These are phyloP conservation scores for Bubalus kerabau DNA, from an alignment of 2,113 vertebrate genomes.

Conservation along the genomic window DNA sequence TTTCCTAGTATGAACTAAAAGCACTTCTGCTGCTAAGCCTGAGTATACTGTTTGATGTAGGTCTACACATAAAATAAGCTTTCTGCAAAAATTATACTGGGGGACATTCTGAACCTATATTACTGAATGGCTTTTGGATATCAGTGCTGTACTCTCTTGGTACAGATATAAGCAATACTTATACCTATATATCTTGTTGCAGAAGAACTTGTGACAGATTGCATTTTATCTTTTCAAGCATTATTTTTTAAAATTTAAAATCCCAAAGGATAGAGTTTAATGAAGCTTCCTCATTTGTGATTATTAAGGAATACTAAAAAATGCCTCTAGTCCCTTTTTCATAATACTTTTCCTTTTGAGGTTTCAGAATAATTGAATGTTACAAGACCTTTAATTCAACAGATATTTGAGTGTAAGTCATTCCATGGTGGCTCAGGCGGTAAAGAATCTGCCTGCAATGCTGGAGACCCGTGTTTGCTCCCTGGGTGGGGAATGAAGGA, in stretches of 20 bases:
- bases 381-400: background rate
- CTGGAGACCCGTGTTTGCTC: background rate
- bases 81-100: slow-evolving; percentile 15
- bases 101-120: background rate
- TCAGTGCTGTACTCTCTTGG: background rate
- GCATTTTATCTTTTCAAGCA: slow-evolving; percentile 21
- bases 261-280: slow-evolving; percentile 10
- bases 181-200: background rate
- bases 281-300: slow-evolving; percentile 21
- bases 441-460: background rate
- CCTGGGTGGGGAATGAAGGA: background rate
- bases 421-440: background rate
- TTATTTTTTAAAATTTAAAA: slow-evolving; percentile 11
- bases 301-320: background rate
- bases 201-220: slow-evolving; percentile 13
- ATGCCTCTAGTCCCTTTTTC: background rate
- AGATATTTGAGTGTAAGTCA: background rate
- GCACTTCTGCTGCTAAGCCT: background rate
- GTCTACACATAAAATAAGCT: background rate
- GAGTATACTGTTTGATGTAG: background rate
- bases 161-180: background rate
- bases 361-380: slow-evolving; percentile 24
- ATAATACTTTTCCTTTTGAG: background rate
- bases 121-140: background rate
- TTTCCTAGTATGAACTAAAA: background rate